Conservation (phyloP, 2,888 invertebrate genomes). For the Ormyrus rosae region DNA sequence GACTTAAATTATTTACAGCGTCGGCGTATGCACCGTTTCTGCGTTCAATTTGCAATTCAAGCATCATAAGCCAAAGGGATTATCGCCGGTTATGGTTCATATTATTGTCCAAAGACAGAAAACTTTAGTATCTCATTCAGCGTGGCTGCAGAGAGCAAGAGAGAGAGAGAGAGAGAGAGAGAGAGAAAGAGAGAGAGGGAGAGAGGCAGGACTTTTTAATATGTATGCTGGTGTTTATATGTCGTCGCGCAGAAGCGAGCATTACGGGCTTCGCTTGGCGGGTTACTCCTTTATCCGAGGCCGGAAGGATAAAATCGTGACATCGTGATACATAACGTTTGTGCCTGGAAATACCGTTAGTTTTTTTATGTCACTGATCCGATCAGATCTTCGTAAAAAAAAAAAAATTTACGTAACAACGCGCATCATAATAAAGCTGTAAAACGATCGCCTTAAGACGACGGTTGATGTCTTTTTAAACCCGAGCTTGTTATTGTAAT, state of each 20-base stretch:
- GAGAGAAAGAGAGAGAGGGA: no score
- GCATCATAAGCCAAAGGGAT: conserved; percentile 14
- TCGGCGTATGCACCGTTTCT: neutral
- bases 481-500: no score
- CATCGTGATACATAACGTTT: conserved; percentile 27
- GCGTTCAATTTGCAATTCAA: conserved; percentile 25
- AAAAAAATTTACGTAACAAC: conserved; percentile 13
- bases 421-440: no score
- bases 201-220: conserved; percentile 23
- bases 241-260: neutral
- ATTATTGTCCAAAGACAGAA: neutral
- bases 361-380: conserved; percentile 11
- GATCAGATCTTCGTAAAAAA: neutral
- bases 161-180: no score
- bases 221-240: conserved; percentile 43
- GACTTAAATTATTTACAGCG: no score
- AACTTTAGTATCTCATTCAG: no score
- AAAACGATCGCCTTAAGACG: no score
- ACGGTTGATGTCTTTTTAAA: no score
- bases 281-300: neutral
- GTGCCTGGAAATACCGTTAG: conserved; percentile 30
- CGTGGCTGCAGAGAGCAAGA: no score
- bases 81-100: neutral
- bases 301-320: conserved; percentile 53
- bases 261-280: conserved; percentile 20